Base-by-base conservation (phyloP, 1,140 invertebrate species). In the Lepidostoma basale region DNA sequence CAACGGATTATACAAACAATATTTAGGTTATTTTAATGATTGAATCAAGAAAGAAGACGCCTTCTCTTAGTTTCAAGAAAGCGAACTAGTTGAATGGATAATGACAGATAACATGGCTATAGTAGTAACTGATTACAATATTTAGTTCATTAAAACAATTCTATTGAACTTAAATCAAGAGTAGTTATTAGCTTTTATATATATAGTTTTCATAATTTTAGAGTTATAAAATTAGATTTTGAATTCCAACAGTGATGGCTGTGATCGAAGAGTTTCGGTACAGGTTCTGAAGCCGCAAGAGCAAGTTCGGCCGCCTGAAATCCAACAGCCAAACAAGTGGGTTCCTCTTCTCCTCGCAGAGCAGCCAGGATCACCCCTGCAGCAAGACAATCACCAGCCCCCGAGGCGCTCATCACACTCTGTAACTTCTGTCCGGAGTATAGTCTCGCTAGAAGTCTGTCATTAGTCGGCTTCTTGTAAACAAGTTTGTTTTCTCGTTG, bases 351-450 rank as follows among this genome's bases (percentile, higher is more conserved):
- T 4, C 79, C 79, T 16, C 72, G 73, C 16, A 89, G 72, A 47
- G 85, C 75, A 0, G 82, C 85, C 36, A 81, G 75, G 45, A 88
- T 85, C 67, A 87, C 85, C 5, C 87, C 87, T 69, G 85, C 84
- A 14, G 86, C 81, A 72, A 88, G 87, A 76, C 86, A 88, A 71
- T 89, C 88, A 16, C 88, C 88, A 12, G 88, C 87, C 5, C 88
- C 88, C 16, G 86, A 88, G 2, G 88, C 87, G 78, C 86, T 89
- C 26, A 84, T 78, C 16, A 88, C 75, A 60, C 81, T 76, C 14
- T 75, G 42, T 16, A 85, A 68, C 54, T 72, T 62, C 28, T 81
- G 67, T 2, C 78, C 77, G 23, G 79, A 75, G 77, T 87, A 88
- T 64, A 84, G 79, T 30, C 80, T 73, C 56, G 75, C 25, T 16